phyloP scores from a whole-genome alignment of 2,797 vertebrate species.

The Esox lucius region DNA sequence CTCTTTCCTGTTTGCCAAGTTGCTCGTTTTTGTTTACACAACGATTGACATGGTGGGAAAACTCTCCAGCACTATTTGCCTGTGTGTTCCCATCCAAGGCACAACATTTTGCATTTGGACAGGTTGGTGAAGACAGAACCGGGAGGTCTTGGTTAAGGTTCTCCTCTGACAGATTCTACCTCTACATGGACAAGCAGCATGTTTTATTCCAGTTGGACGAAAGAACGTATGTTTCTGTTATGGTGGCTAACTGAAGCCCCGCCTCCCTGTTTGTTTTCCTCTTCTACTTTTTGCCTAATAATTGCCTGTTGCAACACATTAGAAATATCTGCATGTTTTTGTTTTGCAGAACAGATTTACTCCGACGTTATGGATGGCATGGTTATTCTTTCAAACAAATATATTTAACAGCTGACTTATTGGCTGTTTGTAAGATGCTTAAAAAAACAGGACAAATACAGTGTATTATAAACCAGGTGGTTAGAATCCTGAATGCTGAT shows the following conservation, averaged over 20 bases:
- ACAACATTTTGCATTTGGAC: constrained; percentile 13
- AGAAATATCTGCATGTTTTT: constrained; percentile 44
- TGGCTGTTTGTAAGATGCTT: background rate
- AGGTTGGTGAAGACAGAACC: background rate
- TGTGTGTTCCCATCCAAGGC: constrained; percentile 12
- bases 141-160: constrained; percentile 14
- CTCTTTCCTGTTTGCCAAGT: constrained; percentile 7
- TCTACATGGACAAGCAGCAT: constrained; percentile 43
- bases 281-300: constrained; percentile 24
- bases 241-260: constrained; percentile 1
- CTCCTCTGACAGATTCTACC: constrained; percentile 55
- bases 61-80: background rate
- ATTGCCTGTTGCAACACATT: constrained; percentile 22
- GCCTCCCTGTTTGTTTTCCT: constrained; percentile 37
- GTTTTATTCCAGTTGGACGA: constrained; percentile 36
- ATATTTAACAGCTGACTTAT: constrained; percentile 8
- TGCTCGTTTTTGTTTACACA: constrained; percentile 1
- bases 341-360: constrained; percentile 3
- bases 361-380: constrained; percentile 14
- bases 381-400: background rate
- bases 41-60: background rate
- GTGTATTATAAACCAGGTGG: too few relatives aligned
- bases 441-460: background rate
- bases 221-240: background rate
- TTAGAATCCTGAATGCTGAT: too few relatives aligned